phyloP scores from a whole-genome alignment of 2,888 invertebrate species.

The Nymphalis polychloros region DNA sequence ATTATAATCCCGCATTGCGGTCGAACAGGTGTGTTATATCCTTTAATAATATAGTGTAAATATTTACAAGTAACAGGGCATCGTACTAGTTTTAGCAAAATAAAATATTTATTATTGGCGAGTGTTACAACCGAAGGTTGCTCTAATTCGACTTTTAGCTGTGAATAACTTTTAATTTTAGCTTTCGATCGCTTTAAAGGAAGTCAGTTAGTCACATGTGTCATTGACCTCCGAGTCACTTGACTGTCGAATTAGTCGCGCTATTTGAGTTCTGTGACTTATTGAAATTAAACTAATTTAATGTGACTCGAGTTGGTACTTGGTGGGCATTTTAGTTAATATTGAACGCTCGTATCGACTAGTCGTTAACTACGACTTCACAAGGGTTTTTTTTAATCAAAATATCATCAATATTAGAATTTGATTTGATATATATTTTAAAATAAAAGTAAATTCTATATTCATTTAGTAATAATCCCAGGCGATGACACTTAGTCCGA shows the following conservation, averaged over 20 bases:
- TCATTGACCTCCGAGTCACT: slow-evolving; percentile 50
- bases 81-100: slow-evolving; percentile 25
- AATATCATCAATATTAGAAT: no score
- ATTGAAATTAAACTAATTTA: slow-evolving; percentile 9
- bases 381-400: no score
- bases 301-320: not conserved
- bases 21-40: not conserved
- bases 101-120: slow-evolving; percentile 22
- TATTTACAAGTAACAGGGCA: slow-evolving; percentile 27
- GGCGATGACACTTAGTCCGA: no score
- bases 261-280: slow-evolving; percentile 19
- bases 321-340: not conserved
- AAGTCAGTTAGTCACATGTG: slow-evolving; percentile 44
- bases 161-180: slow-evolving; percentile 23
- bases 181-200: slow-evolving; percentile 32
- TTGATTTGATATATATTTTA: no score
- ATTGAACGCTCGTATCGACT: no score
- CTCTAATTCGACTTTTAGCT: slow-evolving; percentile 16
- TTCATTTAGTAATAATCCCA: no score
- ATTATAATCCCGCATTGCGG: not conserved
- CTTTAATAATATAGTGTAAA: slow-evolving; percentile 12
- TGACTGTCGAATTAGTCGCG: slow-evolving; percentile 29
- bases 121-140: slow-evolving; percentile 14
- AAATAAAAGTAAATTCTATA: no score
- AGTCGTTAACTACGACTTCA: no score